A percentile compares a stretch with the other conserved stretches of the same genome.
These are phyloP conservation scores for Phrynocephalus versicolor DNA, from an alignment of 2,113 vertebrate genomes.

Conservation along the genomic window DNA sequence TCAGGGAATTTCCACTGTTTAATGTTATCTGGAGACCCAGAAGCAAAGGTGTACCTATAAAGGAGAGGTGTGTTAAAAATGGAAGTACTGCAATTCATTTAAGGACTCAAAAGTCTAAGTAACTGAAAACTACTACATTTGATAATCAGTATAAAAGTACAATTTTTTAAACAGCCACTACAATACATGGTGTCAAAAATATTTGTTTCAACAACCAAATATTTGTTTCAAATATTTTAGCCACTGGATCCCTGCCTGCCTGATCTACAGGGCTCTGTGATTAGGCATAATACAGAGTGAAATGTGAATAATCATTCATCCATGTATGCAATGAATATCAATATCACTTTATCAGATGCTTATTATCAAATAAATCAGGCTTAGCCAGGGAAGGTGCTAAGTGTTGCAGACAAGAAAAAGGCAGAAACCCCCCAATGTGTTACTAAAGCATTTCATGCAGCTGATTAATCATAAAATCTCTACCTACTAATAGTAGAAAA, in stretches of 20 bases:
- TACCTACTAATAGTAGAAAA: no score
- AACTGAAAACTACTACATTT: background rate
- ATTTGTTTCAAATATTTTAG: background rate
- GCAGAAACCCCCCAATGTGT: no score
- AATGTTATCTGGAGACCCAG: constrained; percentile 98
- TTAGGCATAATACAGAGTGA: background rate
- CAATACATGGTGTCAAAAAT: background rate
- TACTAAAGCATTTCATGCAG: no score
- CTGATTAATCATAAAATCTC: no score
- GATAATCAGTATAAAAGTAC: background rate
- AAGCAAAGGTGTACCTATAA: constrained; percentile 94
- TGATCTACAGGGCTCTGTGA: background rate
- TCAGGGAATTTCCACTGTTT: constrained; percentile 99
- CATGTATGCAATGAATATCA: background rate
- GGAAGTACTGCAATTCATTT: background rate
- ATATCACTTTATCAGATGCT: background rate
- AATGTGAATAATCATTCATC: background rate
- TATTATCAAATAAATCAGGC: background rate
- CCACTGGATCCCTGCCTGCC: background rate
- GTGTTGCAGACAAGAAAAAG: background rate
- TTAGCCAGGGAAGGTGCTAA: background rate
- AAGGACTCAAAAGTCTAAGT: background rate
- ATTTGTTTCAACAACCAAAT: background rate
- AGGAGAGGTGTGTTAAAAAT: constrained; percentile 37
- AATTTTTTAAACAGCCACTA: background rate